Base-by-base conservation (phyloP, 2,113 vertebrate species). In the Casuarius casuarius region DNA sequence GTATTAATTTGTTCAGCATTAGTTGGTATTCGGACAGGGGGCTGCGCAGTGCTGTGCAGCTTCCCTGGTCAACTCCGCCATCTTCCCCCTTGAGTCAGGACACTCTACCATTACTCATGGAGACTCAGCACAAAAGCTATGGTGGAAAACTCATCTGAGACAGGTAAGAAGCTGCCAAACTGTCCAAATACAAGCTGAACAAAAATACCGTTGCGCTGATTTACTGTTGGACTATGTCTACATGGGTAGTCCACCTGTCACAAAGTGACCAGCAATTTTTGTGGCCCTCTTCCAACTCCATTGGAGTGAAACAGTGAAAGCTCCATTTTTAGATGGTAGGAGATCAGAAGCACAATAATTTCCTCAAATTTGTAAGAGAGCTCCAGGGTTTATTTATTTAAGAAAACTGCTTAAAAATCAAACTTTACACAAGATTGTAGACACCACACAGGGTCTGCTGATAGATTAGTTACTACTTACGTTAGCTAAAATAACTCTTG, bases 181-280 rank as follows among this genome's bases (percentile, higher is more conserved):
- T 38, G 28, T 26, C 38, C 20, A 58, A 92, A 70, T 7, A 15
- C 10, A 59, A 58, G 73, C 11, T 59, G 35, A 80, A 33, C 12
- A 13, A 18, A 93, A 91, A 38, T n/a, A 5, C 9, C 26, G 0
- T 22, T 71, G 23, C 2, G 13, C 13, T 87, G 29, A 20, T 73
- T 59, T 76, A 17, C 29, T 2, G 12, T 38, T 61, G 10, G 21
- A 46, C 19, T 31, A 1, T 0, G 0, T 42, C 16, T 73, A 33
- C 17, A 13, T 0, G 2, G 70, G n/a, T 2, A 56, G 9, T 9
- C 8, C 31, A 26, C 5, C 31, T 38, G 8, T 7, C 19, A 49
- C 9, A 63, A 33, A 4, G 13, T 5, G 26, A 21, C 7, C 48
- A 38, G 14, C 8, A 10, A 20, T 33, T 52, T 93, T 68, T 78